Evolutionary conservation across 2,888 invertebrate species (phyloP).

Genomic region (Aleiodes testaceus): DNA sequence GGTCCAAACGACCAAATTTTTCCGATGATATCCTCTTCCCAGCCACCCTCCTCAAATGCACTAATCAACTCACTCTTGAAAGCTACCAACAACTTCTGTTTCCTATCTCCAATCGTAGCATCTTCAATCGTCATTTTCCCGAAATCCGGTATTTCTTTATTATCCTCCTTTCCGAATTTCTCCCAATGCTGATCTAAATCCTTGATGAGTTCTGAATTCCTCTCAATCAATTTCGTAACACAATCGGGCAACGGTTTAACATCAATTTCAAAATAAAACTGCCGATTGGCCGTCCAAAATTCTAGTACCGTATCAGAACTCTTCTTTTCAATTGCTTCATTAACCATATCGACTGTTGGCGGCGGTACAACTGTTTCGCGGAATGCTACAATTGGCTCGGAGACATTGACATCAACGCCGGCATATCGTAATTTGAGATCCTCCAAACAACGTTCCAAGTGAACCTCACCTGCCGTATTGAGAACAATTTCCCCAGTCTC

Average conservation of each 20-base stretch:
- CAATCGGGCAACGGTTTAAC: conserved; percentile 85
- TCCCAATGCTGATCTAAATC: conserved; percentile 75
- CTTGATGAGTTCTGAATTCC: conserved; percentile 82
- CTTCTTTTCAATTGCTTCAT: conserved; percentile 85
- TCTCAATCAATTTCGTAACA: conserved; percentile 82
- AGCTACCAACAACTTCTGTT: conserved; percentile 66
- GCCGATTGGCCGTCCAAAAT: conserved; percentile 80
- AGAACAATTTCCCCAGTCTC: conserved; percentile 97
- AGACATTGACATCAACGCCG: conserved; percentile 90
- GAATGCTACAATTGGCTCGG: conserved; percentile 96
- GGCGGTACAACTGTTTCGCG: conserved; percentile 92
- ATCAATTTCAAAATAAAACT: conserved; percentile 82
- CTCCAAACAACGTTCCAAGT: conserved; percentile 94
- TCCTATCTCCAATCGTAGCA: conserved; percentile 58
- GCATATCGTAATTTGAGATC: conserved; percentile 91
- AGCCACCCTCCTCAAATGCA: conserved; percentile 77
- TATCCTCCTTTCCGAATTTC: conserved; percentile 51
- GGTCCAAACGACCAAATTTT: conserved; percentile 96
- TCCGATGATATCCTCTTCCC: conserved; percentile 75
- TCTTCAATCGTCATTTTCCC: conserved; percentile 51
- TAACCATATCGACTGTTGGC: conserved; percentile 88
- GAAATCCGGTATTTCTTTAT: conserved; percentile 34
- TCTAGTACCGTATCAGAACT: conserved; percentile 70
- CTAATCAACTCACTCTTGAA: conserved; percentile 76
- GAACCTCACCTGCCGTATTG: conserved; percentile 96